Evolutionary conservation across 2,113 vertebrate species (phyloP).

Genomic region (Dicentrarchus labrax): DNA sequence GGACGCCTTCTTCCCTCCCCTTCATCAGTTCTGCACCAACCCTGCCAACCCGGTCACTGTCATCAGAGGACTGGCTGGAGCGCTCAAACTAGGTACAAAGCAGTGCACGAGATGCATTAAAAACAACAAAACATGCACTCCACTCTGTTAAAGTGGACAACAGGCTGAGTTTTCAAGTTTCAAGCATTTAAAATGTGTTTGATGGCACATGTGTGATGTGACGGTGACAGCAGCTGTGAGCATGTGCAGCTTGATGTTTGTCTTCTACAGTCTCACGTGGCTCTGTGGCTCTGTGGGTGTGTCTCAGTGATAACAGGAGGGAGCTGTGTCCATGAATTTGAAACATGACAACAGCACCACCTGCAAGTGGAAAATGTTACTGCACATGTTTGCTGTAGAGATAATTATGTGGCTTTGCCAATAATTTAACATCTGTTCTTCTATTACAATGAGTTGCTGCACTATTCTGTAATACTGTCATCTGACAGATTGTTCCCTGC

Average conservation of each 20-base stretch:
- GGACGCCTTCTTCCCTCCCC: constrained; percentile 97
- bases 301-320: constrained; percentile 37
- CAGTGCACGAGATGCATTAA: not conserved
- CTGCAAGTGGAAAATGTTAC: constrained; percentile 75
- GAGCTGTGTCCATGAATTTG: not conserved
- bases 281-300: constrained; percentile 63
- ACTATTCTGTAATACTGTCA: not conserved
- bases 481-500: not conserved
- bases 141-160: not conserved
- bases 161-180: not conserved
- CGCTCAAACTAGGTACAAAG: constrained; percentile 89
- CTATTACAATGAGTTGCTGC: not conserved
- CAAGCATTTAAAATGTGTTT: not conserved
- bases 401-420: not conserved
- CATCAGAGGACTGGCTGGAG: constrained; percentile 97
- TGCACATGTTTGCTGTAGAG: constrained; percentile 56
- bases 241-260: constrained; percentile 15
- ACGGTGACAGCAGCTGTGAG: not conserved
- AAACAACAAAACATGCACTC: not conserved
- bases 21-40: constrained; percentile 98
- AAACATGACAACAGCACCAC: constrained; percentile 82
- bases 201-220: not conserved
- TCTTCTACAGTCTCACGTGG: constrained; percentile 51
- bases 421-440: not conserved
- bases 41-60: constrained; percentile 96